A percentile compares a stretch with the other conserved stretches of the same genome.
Conservation (phyloP, 2,113 vertebrate species). For the Stigmatopora argus region DNA sequence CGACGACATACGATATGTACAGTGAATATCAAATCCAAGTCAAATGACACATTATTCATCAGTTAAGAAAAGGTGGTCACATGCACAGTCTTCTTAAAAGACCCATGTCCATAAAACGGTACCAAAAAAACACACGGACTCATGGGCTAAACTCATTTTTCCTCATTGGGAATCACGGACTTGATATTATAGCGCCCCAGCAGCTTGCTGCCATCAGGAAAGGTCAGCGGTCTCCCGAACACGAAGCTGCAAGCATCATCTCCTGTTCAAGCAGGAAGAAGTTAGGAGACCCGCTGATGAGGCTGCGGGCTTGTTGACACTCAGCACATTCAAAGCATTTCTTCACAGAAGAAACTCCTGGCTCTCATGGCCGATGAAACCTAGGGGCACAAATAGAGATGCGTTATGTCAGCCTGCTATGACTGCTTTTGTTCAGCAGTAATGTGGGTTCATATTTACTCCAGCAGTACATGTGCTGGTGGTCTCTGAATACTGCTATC, state of each 20-base stretch:
- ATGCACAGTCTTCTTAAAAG: conserved; percentile 75
- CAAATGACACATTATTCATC: conserved; percentile 70
- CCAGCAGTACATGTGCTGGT: background rate
- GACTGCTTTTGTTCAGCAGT: conserved; percentile 43
- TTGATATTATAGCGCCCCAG: conserved; percentile 36
- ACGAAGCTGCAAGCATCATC: conserved; percentile 42
- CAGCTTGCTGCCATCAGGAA: conserved; percentile 43
- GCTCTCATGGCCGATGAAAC: conserved; percentile 95
- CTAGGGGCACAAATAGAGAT: conserved; percentile 58
- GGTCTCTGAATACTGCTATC: background rate
- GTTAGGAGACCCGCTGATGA: conserved; percentile 49
- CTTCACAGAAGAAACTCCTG: conserved; percentile 94
- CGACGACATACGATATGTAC: conserved; percentile 71
- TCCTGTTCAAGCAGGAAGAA: conserved; percentile 57
- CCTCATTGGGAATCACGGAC: conserved; percentile 35
- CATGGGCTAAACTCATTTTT: conserved; percentile 48
- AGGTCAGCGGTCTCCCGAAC: conserved; percentile 51
- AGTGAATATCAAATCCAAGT: conserved; percentile 72
- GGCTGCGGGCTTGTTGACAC: conserved; percentile 55
- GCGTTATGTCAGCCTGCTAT: conserved; percentile 17
- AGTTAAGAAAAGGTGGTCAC: conserved; percentile 78
- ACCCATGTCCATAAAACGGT: conserved; percentile 67
- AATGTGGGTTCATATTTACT: conserved; percentile 48
- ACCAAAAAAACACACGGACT: conserved; percentile 59
- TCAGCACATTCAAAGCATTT: conserved; percentile 73